Conservation (phyloP, 2,888 invertebrate species). For the Drosophila pseudotakahashii region DNA sequence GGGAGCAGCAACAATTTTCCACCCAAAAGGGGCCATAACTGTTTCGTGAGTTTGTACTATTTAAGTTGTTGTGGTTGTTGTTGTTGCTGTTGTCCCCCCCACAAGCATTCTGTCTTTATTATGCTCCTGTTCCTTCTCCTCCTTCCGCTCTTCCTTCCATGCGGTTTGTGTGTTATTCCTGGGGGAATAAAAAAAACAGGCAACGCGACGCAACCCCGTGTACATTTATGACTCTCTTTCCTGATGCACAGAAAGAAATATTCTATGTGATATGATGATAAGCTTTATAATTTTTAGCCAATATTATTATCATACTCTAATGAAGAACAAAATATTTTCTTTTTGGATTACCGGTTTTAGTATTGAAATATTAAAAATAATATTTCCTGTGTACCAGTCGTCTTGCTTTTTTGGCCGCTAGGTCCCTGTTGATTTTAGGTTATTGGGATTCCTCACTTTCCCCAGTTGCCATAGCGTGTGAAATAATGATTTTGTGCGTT, state of each 20-base stretch:
- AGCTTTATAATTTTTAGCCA: no score
- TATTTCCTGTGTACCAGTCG: neutral
- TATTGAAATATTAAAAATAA: no score
- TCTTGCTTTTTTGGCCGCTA: constrained; percentile 5
- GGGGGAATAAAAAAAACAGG: constrained; percentile 22
- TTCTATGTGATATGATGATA: neutral
- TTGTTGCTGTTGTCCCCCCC: no score
- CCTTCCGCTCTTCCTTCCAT: constrained; percentile 13
- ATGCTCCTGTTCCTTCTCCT: constrained; percentile 10
- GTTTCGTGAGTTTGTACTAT: constrained; percentile 45
- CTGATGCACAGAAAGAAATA: neutral
- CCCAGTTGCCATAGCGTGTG: constrained; percentile 2
- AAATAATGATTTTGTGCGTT: constrained; percentile 4
- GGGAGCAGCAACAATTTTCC: constrained; percentile 30
- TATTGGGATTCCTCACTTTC: constrained; percentile 8
- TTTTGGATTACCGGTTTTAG: no score
- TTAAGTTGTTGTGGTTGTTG: constrained; percentile 9
- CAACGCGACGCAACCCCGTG: constrained; percentile 28
- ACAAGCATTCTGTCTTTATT: constrained; percentile 36
- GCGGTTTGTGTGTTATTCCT: constrained; percentile 20
- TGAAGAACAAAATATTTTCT: no score
- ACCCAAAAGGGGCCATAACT: constrained; percentile 16
- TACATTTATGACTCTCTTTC: constrained; percentile 36
- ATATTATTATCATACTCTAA: no score
- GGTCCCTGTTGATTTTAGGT: constrained; percentile 18